Evolutionary conservation across 2,888 invertebrate genomes (phyloP), one percentile per base, ranked within the genome.

Genomic region (Selenia dentaria): DNA sequence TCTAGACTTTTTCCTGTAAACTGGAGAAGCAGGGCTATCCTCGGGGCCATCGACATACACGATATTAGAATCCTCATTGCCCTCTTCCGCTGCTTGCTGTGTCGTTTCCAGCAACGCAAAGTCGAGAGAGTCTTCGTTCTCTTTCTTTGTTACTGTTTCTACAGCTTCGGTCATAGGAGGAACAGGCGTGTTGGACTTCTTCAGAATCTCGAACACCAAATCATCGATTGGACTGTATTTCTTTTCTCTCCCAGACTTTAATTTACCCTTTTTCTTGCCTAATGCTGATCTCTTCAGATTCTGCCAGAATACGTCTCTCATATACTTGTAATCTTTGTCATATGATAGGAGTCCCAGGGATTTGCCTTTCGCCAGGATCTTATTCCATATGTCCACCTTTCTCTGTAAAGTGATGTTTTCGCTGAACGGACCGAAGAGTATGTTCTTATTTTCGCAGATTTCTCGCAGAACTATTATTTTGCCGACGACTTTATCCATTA

Each of bases 301-400:
- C 43, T 58, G 55, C 57, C 57, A 58, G 37, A 34, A 55, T 3
- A 47, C 31, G n/a, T 58, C 53, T 32, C 57, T 38, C 53, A 53
- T 51, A 27, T 51, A 58, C 16, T 34, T 53, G 35, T 53, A 51
- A 24, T 51, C 46, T 25, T 35, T 55, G 12, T 28, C 34, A 14
- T 46, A 24, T 2, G 41, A 35, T 0, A 58, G 8, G 2, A 55
- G 36, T 3, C 53, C 57, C 5, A 58, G 34, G 0, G 48, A 40
- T 25, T 55, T 58, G 1, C 55, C 57, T 12, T 51, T 51, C 6
- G 47, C 37, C 3, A 46, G 9, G 9, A 58, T 46, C 10, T 45
- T 24, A 9, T 27, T 51, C 57, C 57, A 58, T 2, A 33, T 1
- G 2, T 51, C 47, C 5, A 35, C 28, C 43, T 53, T 58, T 26